Evolutionary conservation across 2,797 vertebrate genomes (phyloP), one percentile per base, ranked within the genome.

Genomic region (Decapterus maruadsi): DNA sequence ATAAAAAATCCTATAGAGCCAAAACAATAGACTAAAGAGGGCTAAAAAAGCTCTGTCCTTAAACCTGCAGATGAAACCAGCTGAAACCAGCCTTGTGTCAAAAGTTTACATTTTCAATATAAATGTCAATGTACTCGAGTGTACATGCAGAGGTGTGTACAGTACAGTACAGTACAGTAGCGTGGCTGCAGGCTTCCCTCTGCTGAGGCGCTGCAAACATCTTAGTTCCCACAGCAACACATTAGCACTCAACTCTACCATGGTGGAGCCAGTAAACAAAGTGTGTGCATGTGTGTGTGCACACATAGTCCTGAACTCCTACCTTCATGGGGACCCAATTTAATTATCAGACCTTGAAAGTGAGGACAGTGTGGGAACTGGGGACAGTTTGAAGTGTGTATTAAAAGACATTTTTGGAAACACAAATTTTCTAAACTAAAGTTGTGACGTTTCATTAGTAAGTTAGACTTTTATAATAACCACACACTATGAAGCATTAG

Each of bases 201-300:
- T 86, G 81, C 82, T 73, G 48, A 85, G 61, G 42, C 11, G 31
- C 67, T 34, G 61, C 76, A 81, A 84, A 71, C 72, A 50, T 74
- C 59, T 59, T 31, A 69, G 89, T 89, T 90, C 85, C 86, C 87
- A 89, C 81, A 87, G 85, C 87, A 90, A 87, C 91, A 86, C 87
- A 83, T 87, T 76, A 82, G 50, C 64, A 72, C 56, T 66, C 69
- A 72, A 43, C 81, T 81, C 81, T 19, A 26, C 63, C 68, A 60
- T 17, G 19, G 22, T 62, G 31, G 43, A 79, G 75, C 55, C 63
- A 36, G 60, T 78, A 68, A 81, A 77, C 65, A 72, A 62, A 55
- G 42, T 62, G 19, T 62, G 40, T 75, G 59, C 61, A 40, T 75
- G 38, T 70, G 31, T 60, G 42, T 67, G 66, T 36, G 55, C 6